Evolutionary conservation across 2,113 vertebrate species (phyloP).

Genomic region (Oplegnathus fasciatus): DNA sequence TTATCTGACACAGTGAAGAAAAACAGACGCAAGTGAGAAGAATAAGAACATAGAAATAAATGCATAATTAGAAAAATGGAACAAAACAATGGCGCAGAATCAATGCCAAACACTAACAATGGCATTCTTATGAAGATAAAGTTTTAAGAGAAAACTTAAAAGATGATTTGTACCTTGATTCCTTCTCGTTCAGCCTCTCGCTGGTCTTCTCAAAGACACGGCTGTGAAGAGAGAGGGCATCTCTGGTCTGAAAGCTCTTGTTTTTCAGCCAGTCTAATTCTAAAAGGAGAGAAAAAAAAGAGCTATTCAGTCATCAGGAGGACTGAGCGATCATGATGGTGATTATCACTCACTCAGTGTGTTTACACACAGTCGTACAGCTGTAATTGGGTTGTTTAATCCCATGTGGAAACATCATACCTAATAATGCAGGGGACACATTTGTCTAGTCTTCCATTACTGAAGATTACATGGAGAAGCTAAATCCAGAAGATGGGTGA

Average conservation of each 20-base stretch:
- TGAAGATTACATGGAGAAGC: neutral
- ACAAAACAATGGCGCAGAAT: neutral
- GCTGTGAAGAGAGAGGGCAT: slow-evolving; percentile 84
- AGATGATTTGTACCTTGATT: slow-evolving; percentile 63
- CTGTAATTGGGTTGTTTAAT: neutral
- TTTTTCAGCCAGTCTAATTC: slow-evolving; percentile 94
- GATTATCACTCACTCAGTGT: neutral
- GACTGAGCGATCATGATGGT: neutral
- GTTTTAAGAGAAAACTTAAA: neutral
- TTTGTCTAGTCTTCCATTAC: neutral
- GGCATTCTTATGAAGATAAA: neutral
- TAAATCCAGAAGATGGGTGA: neutral
- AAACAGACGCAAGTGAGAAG: neutral
- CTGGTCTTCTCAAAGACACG: slow-evolving; percentile 70
- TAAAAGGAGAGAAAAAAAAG: slow-evolving; percentile 61
- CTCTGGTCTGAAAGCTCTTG: slow-evolving; percentile 88
- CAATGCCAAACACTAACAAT: neutral
- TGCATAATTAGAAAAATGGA: neutral
- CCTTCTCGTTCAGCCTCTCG: slow-evolving; percentile 30
- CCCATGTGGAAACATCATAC: neutral
- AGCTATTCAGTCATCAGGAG: neutral
- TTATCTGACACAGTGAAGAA: neutral
- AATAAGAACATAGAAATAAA: neutral
- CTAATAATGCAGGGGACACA: neutral
- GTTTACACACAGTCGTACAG: neutral